Conservation (phyloP, 2,888 invertebrate genomes). For the Beris chalybata region DNA sequence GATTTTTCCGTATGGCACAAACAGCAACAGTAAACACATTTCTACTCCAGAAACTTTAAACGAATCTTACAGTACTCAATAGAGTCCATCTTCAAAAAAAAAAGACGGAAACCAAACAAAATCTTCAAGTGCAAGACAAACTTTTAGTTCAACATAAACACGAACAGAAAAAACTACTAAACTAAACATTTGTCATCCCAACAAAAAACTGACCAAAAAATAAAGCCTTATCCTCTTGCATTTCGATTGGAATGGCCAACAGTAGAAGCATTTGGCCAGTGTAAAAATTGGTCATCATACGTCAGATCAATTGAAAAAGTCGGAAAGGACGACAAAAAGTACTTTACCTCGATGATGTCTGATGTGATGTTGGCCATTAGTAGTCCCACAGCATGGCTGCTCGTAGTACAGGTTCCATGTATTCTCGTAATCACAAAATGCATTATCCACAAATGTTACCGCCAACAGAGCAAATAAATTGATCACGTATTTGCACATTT, state of each 20-base stretch:
- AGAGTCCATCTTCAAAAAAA: no score
- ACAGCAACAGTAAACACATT: no score
- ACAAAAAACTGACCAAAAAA: no score
- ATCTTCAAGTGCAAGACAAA: background rate
- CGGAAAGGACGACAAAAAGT: background rate
- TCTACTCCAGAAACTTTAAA: no score
- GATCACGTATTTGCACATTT: conserved; percentile 39
- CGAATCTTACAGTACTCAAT: no score
- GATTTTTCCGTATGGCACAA: no score
- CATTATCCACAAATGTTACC: conserved; percentile 54
- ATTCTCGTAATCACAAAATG: conserved; percentile 62
- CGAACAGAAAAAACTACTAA: background rate
- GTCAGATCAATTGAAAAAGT: background rate
- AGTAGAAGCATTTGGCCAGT: background rate
- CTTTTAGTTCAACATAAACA: background rate
- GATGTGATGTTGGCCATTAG: conserved; percentile 66
- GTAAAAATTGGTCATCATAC: no score
- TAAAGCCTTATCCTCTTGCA: background rate
- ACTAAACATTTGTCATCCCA: no score
- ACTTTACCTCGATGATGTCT: conserved; percentile 73
- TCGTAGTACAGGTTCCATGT: conserved; percentile 74
- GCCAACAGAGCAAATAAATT: conserved; percentile 41
- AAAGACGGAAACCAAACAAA: no score
- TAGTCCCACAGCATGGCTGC: conserved; percentile 70
- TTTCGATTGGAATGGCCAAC: background rate